A percentile compares a stretch with the other conserved stretches of the same genome.
These are phyloP conservation scores for Diarsia brunnea DNA, from an alignment of 2,888 invertebrate species.

Conservation along the genomic window DNA sequence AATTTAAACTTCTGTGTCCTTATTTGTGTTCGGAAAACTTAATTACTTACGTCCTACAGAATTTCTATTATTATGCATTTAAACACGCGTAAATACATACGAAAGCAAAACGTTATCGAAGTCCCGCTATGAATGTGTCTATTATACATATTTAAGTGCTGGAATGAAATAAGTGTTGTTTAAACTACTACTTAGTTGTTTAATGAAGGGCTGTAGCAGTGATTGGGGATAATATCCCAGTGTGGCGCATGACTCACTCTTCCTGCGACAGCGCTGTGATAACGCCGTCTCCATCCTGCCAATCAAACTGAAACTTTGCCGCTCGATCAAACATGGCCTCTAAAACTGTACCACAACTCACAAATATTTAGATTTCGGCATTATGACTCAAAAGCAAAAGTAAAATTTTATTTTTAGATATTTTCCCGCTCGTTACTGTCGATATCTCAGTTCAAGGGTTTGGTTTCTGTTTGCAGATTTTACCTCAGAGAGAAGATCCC, in stretches of 20 bases:
- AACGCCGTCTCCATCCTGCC: slow-evolving; percentile 88
- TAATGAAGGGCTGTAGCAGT: slow-evolving; percentile 78
- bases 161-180: slow-evolving; percentile 65
- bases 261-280: slow-evolving; percentile 86
- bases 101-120: slow-evolving; percentile 50
- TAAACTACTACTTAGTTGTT: slow-evolving; percentile 71
- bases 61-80: slow-evolving; percentile 46
- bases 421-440: slow-evolving; percentile 45
- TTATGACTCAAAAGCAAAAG: slow-evolving; percentile 87
- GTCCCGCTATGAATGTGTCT: slow-evolving; percentile 40
- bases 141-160: slow-evolving; percentile 50
- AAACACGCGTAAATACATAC: slow-evolving; percentile 35
- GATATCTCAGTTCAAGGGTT: slow-evolving; percentile 31
- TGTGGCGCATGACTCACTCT: slow-evolving; percentile 84
- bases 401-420: slow-evolving; percentile 75
- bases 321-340: slow-evolving; percentile 79
- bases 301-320: slow-evolving; percentile 84
- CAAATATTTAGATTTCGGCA: slow-evolving; percentile 77
- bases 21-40: slow-evolving; percentile 56
- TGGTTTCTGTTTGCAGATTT: slow-evolving; percentile 91
- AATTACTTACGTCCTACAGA: slow-evolving; percentile 27
- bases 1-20: slow-evolving; percentile 66
- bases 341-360: slow-evolving; percentile 74
- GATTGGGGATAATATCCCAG: slow-evolving; percentile 85
- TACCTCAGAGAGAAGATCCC: slow-evolving; percentile 96